Conservation (phyloP, 2,797 vertebrate species). For the Falco naumanni region DNA sequence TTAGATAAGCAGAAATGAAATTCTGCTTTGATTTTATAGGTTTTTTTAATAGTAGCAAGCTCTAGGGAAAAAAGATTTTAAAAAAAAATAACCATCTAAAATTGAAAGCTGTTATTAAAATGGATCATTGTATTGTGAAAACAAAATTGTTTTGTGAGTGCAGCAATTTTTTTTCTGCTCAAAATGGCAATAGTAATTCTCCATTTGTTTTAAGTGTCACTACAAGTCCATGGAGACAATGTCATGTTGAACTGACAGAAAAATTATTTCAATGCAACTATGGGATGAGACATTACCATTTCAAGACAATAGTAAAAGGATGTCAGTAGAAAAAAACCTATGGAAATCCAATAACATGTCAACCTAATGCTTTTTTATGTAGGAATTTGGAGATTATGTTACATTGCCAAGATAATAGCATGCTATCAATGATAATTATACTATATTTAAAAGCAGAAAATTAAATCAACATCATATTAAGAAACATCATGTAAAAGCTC, state of each 20-base stretch:
- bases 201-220: not conserved
- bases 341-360: not conserved
- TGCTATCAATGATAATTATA: not conserved
- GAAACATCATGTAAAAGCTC: not conserved
- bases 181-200: not conserved
- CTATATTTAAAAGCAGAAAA: conserved; percentile 4
- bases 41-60: not conserved
- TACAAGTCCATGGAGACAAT: not conserved
- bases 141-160: conserved; percentile 12
- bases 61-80: not conserved
- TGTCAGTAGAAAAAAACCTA: not conserved
- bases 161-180: not conserved
- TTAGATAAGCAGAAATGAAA: not conserved
- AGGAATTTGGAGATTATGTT: not conserved
- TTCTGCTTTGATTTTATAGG: not conserved
- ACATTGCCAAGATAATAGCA: not conserved
- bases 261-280: conserved; percentile 13
- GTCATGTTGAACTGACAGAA: not conserved
- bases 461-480: not conserved
- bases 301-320: not conserved
- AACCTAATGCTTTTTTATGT: not conserved
- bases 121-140: not conserved
- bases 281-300: not conserved
- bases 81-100: not conserved
- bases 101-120: conserved; percentile 13